phyloP scores from a whole-genome alignment of 2,888 invertebrate species.

The Altica lythri region DNA sequence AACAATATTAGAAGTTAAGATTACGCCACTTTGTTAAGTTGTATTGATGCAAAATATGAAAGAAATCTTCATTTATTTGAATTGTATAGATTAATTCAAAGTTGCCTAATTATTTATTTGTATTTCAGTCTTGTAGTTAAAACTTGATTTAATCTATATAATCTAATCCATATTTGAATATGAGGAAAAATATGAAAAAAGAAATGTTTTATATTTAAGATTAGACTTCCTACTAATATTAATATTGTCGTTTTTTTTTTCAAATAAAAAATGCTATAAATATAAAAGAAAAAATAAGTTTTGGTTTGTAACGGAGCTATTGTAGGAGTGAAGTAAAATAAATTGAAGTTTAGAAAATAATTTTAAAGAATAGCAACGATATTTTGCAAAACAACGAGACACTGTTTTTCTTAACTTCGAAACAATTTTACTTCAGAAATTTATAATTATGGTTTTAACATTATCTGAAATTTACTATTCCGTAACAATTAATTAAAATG shows the following conservation, averaged over 20 bases:
- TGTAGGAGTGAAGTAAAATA: constrained; percentile 4
- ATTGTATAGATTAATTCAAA: not conserved
- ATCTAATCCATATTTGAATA: too few relatives aligned
- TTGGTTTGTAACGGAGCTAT: too few relatives aligned
- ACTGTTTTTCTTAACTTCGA: constrained; percentile 4
- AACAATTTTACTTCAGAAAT: not conserved
- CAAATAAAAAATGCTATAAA: too few relatives aligned
- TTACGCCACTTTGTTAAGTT: constrained; percentile 19
- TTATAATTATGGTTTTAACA: not conserved
- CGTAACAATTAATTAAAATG: too few relatives aligned
- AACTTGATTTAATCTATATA: not conserved
- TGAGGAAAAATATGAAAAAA: too few relatives aligned
- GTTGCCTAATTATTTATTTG: not conserved
- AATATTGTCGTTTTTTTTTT: too few relatives aligned
- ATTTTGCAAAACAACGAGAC: constrained; percentile 1
- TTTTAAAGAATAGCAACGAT: not conserved
- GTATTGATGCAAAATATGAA: constrained; percentile 12
- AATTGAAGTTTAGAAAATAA: not conserved
- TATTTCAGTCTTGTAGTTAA: not conserved
- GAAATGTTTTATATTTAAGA: too few relatives aligned
- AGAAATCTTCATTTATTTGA: constrained; percentile 1
- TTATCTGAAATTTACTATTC: not conserved
- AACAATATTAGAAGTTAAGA: constrained; percentile 11
- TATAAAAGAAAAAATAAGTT: too few relatives aligned
- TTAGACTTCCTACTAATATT: too few relatives aligned